Conservation (phyloP, 2,888 invertebrate genomes). For the Mesorhabditis belari region DNA sequence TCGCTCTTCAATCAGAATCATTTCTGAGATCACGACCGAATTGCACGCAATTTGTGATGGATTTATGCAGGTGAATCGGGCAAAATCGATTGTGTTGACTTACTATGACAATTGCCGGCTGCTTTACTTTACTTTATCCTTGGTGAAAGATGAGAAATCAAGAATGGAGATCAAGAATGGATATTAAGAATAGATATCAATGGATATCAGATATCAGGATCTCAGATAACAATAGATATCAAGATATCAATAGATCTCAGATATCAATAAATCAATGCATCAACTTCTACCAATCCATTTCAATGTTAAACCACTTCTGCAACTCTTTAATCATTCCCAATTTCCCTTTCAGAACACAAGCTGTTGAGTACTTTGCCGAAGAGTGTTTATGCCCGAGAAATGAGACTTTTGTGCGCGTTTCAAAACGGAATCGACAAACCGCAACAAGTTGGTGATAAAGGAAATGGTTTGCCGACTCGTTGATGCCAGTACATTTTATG, state of each 20-base stretch:
- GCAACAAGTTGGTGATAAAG: conserved; percentile 88
- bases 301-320: no score
- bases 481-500: conserved; percentile 81
- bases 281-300: no score
- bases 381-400: conserved; percentile 96
- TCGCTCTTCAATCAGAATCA: conserved; percentile 80
- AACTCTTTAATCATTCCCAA: no score
- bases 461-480: conserved; percentile 87
- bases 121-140: no score
- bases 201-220: no score
- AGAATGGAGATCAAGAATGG: not conserved
- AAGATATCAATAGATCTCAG: no score
- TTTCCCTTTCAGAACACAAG: conserved; percentile 60
- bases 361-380: conserved; percentile 96
- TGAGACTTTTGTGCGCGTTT: conserved; percentile 87
- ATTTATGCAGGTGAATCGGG: conserved; percentile 71
- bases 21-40: conserved; percentile 86
- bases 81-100: no score
- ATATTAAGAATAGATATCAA: no score
- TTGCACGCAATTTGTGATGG: conserved; percentile 78
- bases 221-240: no score
- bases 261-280: no score
- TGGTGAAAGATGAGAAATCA: not conserved
- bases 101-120: not conserved
- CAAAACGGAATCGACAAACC: conserved; percentile 93